Percentiles rank a stretch among this genome's conserved stretches.
Evolutionary conservation across 2,888 invertebrate species (phyloP).

Genomic region (Eustalomyia histrio): DNA sequence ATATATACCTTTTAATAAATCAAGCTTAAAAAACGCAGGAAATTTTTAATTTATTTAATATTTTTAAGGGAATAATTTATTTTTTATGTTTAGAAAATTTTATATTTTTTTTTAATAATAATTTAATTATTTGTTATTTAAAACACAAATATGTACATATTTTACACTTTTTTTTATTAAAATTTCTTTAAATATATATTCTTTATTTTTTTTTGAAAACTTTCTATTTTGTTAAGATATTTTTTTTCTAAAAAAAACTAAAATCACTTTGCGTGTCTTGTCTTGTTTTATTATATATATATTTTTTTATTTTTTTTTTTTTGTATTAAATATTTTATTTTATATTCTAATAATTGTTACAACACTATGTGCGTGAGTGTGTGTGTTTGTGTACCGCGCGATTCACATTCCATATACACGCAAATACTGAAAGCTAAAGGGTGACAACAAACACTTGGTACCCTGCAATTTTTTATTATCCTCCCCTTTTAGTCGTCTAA

Average conservation of each 20-base stretch:
- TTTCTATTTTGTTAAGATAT: constrained; percentile 12
- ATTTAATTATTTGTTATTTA: constrained; percentile 1
- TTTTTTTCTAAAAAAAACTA: constrained; percentile 32
- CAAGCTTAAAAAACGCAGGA: background rate
- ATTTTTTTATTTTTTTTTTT: no score
- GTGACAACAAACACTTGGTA: constrained; percentile 68
- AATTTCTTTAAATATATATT: background rate
- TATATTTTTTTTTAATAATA: background rate
- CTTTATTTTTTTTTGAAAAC: constrained; percentile 12
- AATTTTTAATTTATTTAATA: background rate
- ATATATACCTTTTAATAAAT: background rate
- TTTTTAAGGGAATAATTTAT: background rate
- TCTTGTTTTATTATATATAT: constrained; percentile 10
- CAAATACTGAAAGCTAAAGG: constrained; percentile 69
- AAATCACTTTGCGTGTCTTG: constrained; percentile 42
- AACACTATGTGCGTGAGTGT: constrained; percentile 57
- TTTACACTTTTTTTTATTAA: constrained; percentile 13
- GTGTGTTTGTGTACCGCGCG: constrained; percentile 59
- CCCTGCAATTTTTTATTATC: constrained; percentile 66
- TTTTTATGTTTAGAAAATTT: background rate
- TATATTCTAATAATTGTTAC: constrained; percentile 37
- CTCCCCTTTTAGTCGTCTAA: constrained; percentile 42
- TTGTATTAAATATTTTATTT: constrained; percentile 40
- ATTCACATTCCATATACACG: constrained; percentile 66
- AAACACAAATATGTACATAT: background rate